Evolutionary conservation across 2,797 vertebrate species (phyloP).

Genomic region (Phataginus tetradactyla): DNA sequence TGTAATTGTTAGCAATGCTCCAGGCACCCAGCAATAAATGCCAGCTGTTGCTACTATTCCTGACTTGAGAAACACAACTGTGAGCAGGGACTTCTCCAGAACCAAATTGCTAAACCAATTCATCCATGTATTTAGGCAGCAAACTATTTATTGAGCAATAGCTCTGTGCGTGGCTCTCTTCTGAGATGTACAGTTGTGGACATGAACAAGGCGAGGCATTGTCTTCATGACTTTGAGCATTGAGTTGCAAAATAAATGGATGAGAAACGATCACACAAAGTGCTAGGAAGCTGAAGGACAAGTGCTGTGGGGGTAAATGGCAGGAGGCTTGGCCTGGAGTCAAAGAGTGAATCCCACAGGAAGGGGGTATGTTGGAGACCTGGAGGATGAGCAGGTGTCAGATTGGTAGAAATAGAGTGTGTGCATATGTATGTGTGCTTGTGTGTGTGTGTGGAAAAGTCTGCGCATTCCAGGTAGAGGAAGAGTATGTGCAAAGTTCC

Average conservation of each 20-base stretch:
- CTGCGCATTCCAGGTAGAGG: not conserved
- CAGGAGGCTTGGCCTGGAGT: not conserved
- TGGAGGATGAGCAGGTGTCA: not conserved
- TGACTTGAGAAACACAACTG: not conserved
- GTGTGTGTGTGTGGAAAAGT: not conserved
- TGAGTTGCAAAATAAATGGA: not conserved
- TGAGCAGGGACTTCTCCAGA: not conserved
- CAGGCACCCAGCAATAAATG: rapidly evolving
- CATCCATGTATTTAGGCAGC: not conserved
- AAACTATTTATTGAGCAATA: not conserved
- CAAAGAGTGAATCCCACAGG: not conserved
- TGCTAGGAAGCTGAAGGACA: not conserved
- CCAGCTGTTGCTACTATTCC: not conserved
- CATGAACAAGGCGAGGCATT: not conserved
- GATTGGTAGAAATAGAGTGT: not conserved
- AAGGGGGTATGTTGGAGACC: not conserved
- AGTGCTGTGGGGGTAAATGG: not conserved
- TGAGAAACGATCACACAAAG: no score
- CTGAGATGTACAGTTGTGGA: not conserved
- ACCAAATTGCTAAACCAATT: no score
- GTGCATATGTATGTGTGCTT: not conserved
- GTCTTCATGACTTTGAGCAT: not conserved
- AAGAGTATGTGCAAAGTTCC: not conserved
- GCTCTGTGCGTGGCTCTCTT: not conserved
- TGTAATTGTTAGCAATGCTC: no score